Evolutionary conservation across 2,113 vertebrate species (phyloP), one percentile per base, ranked within the genome.

Genomic region (Actinemys pallida): DNA sequence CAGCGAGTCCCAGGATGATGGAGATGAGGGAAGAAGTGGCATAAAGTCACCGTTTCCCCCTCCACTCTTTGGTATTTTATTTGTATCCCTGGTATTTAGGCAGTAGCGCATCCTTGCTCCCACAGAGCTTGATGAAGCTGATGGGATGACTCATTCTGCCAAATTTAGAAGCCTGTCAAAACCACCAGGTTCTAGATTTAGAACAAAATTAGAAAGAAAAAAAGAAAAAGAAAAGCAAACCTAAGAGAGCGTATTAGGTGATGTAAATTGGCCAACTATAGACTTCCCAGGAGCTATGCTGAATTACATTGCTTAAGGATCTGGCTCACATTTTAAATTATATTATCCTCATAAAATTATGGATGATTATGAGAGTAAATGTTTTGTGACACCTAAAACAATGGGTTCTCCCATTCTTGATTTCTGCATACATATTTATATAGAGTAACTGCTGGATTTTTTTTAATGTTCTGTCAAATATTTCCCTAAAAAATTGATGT

Each of bases 41-140:
- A 62, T 9, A 56, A 90, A 78, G 1, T 4, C 76, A 12, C 5
- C n/a, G n/a, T 39, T 83, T 88, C 31, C 69, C 5, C 9, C 75
- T 80, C 6, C 31, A 0, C 5, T 3, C 12, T 50, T 86, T 1
- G 1, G 3, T 57, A 27, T 1, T 78, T 20, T 8, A 3, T 29
- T 11, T 54, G 31, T 53, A 50, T 2, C 83, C 17, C 27, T 62
- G 29, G 59, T 29, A 2, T 50, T 69, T 17, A 84, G 35, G 45
- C 17, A 13, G 5, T 56, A 42, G 5, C 5, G 12, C 75, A 14
- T 62, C 10, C 22, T 75, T 35, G 53, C 53, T 62, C 20, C 19
- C 16, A 56, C 6, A 76, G 39, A 19, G 3, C 1, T 69, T 24
- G 4, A 3, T 75, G 20, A 54, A 72, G 78, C 56, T 75, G 90